phyloP scores from a whole-genome alignment of 37 sponge, comb jelly and placozoan genomes.

The Crambe crambe region DNA sequence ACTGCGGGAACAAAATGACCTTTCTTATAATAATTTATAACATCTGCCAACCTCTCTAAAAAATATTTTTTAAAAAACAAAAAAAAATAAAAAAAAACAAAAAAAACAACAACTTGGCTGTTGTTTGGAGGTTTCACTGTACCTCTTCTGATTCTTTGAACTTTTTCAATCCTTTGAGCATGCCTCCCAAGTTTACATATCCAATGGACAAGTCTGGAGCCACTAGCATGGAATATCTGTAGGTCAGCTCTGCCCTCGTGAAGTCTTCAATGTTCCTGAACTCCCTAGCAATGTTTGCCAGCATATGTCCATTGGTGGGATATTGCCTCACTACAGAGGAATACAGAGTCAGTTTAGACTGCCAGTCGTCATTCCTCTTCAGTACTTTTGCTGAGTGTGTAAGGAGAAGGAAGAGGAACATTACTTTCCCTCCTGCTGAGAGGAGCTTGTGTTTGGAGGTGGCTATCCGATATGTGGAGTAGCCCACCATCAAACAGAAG shows the following conservation, averaged over 20 bases:
- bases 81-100: too few species aligned
- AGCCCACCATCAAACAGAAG: slow-evolving; percentile 25
- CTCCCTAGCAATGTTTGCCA: slow-evolving; percentile 80
- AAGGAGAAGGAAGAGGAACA: slow-evolving; percentile 33
- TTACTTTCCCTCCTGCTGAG: slow-evolving; percentile 15
- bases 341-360: slow-evolving; percentile 71
- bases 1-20: too few species aligned
- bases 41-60: too few species aligned
- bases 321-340: slow-evolving; percentile 60
- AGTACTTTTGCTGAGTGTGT: slow-evolving; percentile 64
- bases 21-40: too few species aligned
- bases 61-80: too few species aligned
- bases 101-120: too few species aligned
- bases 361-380: slow-evolving; percentile 79
- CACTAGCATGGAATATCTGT: slow-evolving; percentile 45
- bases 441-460: slow-evolving; percentile 57
- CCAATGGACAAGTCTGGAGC: slow-evolving; percentile 72
- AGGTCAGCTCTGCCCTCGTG: slow-evolving; percentile 66
- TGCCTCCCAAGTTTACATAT: slow-evolving; percentile 78
- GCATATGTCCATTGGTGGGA: slow-evolving; percentile 79
- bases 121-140: too few species aligned
- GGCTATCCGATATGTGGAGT: not conserved
- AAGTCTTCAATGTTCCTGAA: slow-evolving; percentile 43
- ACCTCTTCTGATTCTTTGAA: slow-evolving; percentile 70
- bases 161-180: slow-evolving; percentile 52